Base-by-base conservation (phyloP, 2,888 invertebrate genomes). In the Apamea epomidion region DNA sequence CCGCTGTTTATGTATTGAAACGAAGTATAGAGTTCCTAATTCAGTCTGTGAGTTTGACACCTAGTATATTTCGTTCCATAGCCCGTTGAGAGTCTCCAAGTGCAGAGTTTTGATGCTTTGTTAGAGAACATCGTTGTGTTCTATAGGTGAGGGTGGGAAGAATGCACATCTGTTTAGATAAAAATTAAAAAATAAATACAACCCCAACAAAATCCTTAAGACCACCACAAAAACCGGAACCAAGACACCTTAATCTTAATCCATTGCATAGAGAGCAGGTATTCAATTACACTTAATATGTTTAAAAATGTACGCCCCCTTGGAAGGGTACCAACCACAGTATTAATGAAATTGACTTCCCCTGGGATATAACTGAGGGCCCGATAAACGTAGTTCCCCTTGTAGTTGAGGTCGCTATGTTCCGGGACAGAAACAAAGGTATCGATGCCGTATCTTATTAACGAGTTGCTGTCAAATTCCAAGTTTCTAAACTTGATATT, bases 291-390 rank as follows among this genome's bases (percentile, higher is more conserved):
- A 93, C 93, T 94, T 94, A 95, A 95, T 94, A 94, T 94, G 93
- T 95, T 96, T 91, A 95, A 96, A 96, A 96, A 95, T 95, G 93
- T 93, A 95, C 92, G 89, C 89, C 90, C 92, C 93, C 94, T 93
- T 89, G 88, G 88, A 88, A 90, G 91, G 89, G 89, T 88, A 89
- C 89, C 90, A 90, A 95, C 95, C 95, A 92, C 95, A 93, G 94
- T 93, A 95, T 96, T 97, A 97, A 97, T 96, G 96, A 96, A 96
- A 96, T 96, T 94, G 95, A 94, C 94, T 94, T 95, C 96, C 96
- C 96, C 78, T 25, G 96, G 93, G 97, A 93, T 60, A 88, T 87
- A 91, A 88, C 87, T 12, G 42, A 86, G 84, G 91, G 91, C 71
- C 79, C 81, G 51, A 76, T 79, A 79, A 82, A 83, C 79, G 86